Conservation (phyloP, 2,113 vertebrate genomes). For the Phocoena phocoena region DNA sequence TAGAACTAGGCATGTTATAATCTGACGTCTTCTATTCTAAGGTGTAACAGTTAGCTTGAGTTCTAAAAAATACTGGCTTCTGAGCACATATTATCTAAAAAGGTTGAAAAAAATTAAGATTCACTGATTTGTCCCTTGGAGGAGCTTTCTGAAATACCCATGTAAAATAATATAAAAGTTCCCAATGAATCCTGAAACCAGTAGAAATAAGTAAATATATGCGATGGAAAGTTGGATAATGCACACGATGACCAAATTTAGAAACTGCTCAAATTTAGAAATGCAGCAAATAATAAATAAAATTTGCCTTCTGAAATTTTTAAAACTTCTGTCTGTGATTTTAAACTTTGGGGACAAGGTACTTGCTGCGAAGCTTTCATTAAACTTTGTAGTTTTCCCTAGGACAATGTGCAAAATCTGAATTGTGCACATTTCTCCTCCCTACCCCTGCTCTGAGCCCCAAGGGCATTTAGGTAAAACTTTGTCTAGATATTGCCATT, state of each 20-base stretch:
- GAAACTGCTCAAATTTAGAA: constrained; percentile 29
- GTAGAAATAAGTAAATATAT: not conserved
- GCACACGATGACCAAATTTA: not conserved
- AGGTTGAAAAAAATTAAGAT: constrained; percentile 34
- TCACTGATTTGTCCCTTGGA: not conserved
- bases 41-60: constrained; percentile 1
- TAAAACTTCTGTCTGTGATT: not conserved
- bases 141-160: constrained; percentile 38
- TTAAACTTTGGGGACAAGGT: constrained; percentile 32
- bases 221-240: not conserved
- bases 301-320: constrained; percentile 10
- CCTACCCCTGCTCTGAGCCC: not conserved
- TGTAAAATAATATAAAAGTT: not conserved
- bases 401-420: not conserved
- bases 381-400: not conserved
- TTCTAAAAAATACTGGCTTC: constrained; percentile 46
- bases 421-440: constrained; percentile 18
- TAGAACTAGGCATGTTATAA: constrained; percentile 41
- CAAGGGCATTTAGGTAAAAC: not conserved
- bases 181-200: not conserved
- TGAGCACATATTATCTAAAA: constrained; percentile 12
- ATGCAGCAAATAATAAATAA: constrained; percentile 35
- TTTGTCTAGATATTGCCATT: constrained; percentile 16
- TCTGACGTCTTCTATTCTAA: constrained; percentile 48
- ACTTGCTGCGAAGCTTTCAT: not conserved